These are phyloP conservation scores for Stegastes partitus DNA, from an alignment of 2,113 vertebrate species.

Conservation along the genomic window DNA sequence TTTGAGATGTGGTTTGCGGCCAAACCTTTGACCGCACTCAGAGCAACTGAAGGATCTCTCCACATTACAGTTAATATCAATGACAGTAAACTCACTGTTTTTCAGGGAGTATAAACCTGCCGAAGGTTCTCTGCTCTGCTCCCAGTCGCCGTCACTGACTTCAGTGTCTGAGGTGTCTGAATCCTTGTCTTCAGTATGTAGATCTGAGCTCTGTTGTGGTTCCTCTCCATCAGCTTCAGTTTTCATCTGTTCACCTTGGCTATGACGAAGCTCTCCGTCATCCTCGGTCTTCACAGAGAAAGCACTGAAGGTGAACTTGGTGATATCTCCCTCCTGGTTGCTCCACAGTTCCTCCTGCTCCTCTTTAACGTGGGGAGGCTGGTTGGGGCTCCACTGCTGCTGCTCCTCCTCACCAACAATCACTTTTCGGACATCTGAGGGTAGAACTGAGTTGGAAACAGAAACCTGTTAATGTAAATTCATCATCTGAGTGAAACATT, in stretches of 20 bases:
- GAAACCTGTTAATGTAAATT: no score
- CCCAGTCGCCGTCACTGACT: conserved; percentile 35
- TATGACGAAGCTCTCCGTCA: conserved; percentile 26
- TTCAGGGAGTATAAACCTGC: conserved; percentile 8
- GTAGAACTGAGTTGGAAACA: no score
- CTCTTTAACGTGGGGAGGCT: no score
- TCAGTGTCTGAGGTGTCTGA: conserved; percentile 34
- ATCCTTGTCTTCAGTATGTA: neutral
- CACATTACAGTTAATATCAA: neutral
- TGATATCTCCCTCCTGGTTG: conserved; percentile 15
- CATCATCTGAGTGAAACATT: no score
- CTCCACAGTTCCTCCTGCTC: conserved; percentile 5
- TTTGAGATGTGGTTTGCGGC: conserved; percentile 20
- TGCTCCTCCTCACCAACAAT: no score
- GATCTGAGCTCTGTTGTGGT: neutral
- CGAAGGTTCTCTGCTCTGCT: neutral
- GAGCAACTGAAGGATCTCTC: conserved; percentile 36
- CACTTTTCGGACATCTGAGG: no score
- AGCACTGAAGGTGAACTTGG: neutral
- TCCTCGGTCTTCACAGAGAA: conserved; percentile 32
- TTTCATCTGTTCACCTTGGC: neutral
- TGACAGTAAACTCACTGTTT: neutral
- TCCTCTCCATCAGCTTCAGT: neutral
- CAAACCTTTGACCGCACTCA: conserved; percentile 48
- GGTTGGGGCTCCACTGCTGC: no score